Base-by-base conservation (phyloP, 64 coral and sea anemone species). In the Pocillopora damicornis region DNA sequence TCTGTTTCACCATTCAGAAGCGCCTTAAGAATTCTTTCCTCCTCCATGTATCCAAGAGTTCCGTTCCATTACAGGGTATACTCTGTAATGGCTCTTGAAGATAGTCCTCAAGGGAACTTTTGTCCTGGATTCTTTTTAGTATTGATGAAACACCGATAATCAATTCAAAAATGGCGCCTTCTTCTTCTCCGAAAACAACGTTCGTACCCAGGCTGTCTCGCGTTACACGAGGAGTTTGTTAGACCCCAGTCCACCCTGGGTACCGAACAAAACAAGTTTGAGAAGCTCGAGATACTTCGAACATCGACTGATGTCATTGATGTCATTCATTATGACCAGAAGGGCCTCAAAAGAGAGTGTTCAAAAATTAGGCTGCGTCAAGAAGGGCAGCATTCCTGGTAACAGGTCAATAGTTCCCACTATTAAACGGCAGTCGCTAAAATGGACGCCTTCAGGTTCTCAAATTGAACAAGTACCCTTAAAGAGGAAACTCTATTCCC, bases 21-120 rank as follows among this genome's bases (percentile, higher is more conserved):
- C 17, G 79, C 67, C 20, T 90, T 90, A 22, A 90, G 67, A 69
- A 90, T 90, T 82, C 88, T 90, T 82, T 90, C 88, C 15, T 78
- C 88, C 51, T 90, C 78, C 88, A 90, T 90, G 38, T 26, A 82
- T 23, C 76, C 13, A n/a, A 22, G 18, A 82, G 2, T 25, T 17
- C 66, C 15, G 37, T 64, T 20, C 79, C 60, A 65, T 63, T 61
- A 82, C 60, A 34, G 35, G 17, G 63, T 82, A 15, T 2, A 64
- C 42, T 35, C 9, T 8, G 18, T 35, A 4, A 22, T 65, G 30
- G 26, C 38, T 26, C 45, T 82, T 82, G 37, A 1, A 11, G 61
- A 11, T 2, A 15, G 35, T 13, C 13, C 38, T 64, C 9, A 9
- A 16, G 9, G 18, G 15, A 1, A 68, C 65, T 82, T 64, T 36